Evolutionary conservation across 2,888 invertebrate genomes (phyloP).

Genomic region (Meteorus cinctellus): DNA sequence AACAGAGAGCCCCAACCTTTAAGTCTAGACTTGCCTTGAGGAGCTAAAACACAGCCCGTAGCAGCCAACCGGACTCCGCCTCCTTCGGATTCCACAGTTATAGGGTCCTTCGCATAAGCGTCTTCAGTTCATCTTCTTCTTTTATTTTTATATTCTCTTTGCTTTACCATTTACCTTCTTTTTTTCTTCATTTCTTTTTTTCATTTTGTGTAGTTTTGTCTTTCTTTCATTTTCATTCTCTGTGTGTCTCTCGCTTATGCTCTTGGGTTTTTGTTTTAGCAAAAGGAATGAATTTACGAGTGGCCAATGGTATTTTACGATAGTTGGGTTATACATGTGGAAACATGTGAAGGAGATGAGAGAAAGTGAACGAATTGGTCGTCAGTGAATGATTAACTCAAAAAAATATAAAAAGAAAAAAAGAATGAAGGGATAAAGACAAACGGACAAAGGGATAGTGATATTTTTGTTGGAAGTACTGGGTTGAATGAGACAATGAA

Average conservation of each 20-base stretch:
- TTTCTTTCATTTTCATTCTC: no score
- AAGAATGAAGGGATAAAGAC: background rate
- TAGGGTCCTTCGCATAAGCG: constrained; percentile 7
- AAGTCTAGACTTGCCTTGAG: constrained; percentile 52
- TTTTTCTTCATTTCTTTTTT: background rate
- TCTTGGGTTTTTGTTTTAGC: background rate
- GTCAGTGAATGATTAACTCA: background rate
- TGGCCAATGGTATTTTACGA: constrained; percentile 8
- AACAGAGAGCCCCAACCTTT: constrained; percentile 50
- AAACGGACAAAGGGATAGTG: background rate
- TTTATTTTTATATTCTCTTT: constrained; percentile 9
- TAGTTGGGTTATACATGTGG: background rate
- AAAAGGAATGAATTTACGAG: constrained; percentile 2
- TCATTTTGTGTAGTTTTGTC: background rate
- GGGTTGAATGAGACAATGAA: background rate
- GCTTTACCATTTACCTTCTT: constrained; percentile 5
- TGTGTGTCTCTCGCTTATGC: background rate
- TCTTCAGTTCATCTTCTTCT: constrained; percentile 28
- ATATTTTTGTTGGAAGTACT: background rate
- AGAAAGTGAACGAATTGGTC: background rate
- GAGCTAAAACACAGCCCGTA: constrained; percentile 51
- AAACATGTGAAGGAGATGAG: background rate
- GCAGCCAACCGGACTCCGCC: constrained; percentile 49
- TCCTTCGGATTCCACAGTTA: constrained; percentile 50
- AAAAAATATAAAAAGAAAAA: background rate